These are phyloP conservation scores for Lethenteron reissneri DNA, from an alignment of 2,113 vertebrate species.

Conservation along the genomic window DNA sequence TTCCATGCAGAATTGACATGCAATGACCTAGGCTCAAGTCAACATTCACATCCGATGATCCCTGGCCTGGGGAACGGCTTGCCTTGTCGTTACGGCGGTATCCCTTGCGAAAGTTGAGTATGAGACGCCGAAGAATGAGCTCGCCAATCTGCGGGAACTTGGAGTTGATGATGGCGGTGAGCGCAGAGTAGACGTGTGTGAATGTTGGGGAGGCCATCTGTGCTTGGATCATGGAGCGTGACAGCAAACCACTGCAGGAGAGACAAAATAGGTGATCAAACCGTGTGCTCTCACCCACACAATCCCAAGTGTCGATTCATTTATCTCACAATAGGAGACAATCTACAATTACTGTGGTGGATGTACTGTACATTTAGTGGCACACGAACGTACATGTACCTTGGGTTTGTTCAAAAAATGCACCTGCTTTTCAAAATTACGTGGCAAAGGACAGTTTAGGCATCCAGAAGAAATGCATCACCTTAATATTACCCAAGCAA, in stretches of 20 bases:
- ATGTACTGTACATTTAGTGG: no score
- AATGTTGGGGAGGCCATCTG: conserved; percentile 87
- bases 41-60: no score
- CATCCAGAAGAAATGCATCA: no score
- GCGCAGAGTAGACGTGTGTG: conserved; percentile 72
- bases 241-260: conserved; percentile 45
- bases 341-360: background rate
- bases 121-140: conserved; percentile 73
- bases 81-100: conserved; percentile 96
- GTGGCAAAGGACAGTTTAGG: background rate
- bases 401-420: background rate
- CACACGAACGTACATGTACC: no score
- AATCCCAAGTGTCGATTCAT: no score
- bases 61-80: background rate
- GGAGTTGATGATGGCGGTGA: conserved; percentile 93
- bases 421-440: background rate
- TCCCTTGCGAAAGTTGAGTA: conserved; percentile 78
- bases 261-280: conserved; percentile 6
- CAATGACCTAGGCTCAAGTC: no score
- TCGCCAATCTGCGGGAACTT: conserved; percentile 95
- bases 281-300: no score
- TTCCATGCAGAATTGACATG: no score
- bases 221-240: conserved; percentile 68
- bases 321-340: background rate
- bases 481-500: no score